Evolutionary conservation across 2,888 invertebrate species (phyloP).

Genomic region (Luperina testacea): DNA sequence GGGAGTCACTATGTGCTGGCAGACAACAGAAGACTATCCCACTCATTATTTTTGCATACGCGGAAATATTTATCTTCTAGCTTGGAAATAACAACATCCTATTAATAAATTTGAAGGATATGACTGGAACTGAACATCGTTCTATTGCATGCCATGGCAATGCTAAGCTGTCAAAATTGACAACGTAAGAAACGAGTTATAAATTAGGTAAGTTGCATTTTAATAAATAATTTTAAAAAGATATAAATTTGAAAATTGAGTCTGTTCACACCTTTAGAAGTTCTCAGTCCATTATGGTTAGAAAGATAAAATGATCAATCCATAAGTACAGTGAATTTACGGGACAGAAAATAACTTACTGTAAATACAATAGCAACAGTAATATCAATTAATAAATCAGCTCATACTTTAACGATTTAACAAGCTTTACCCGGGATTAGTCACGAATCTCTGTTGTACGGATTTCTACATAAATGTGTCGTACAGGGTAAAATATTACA

Average conservation of each 20-base stretch:
- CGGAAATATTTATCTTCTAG: slow-evolving; percentile 17
- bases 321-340: slow-evolving; percentile 59
- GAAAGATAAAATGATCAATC: slow-evolving; percentile 53
- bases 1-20: slow-evolving; percentile 31
- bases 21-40: slow-evolving; percentile 30
- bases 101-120: not conserved
- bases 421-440: slow-evolving; percentile 66
- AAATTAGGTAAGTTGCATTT: not conserved
- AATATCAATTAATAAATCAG: slow-evolving; percentile 73
- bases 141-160: not conserved
- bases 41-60: slow-evolving; percentile 9
- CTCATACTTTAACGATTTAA: slow-evolving; percentile 70
- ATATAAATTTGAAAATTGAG: not conserved
- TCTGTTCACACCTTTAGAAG: slow-evolving; percentile 53
- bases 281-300: slow-evolving; percentile 23
- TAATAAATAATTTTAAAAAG: not conserved
- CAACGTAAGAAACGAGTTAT: not conserved
- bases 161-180: not conserved
- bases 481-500: slow-evolving; percentile 44
- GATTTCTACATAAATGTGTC: slow-evolving; percentile 55
- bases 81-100: slow-evolving; percentile 24
- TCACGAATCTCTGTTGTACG: slow-evolving; percentile 66
- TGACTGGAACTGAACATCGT: not conserved
- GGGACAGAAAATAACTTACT: slow-evolving; percentile 66
- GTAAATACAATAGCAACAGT: slow-evolving; percentile 61